Conservation (phyloP, 2,113 vertebrate genomes). For the Toxostoma redivivum region DNA sequence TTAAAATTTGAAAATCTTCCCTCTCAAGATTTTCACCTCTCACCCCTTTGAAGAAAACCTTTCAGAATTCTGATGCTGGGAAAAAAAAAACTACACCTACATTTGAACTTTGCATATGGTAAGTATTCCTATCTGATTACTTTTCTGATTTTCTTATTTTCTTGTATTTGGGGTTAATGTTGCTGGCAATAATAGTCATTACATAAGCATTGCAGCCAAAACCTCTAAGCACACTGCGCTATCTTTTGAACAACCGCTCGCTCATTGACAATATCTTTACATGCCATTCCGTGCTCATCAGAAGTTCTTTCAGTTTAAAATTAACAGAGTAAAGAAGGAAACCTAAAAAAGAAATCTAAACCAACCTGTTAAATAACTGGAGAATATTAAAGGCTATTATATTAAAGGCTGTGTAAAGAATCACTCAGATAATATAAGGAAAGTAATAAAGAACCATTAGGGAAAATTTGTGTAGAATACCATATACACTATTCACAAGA, state of each 20-base stretch:
- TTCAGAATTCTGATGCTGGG: background rate
- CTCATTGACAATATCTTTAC: background rate
- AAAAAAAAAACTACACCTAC: background rate
- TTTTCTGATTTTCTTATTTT: conserved; percentile 24
- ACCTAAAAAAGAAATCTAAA: background rate
- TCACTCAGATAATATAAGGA: background rate
- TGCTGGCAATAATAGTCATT: background rate
- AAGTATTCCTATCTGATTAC: background rate
- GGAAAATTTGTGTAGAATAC: background rate
- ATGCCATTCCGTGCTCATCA: background rate
- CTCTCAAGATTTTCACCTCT: background rate
- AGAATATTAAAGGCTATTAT: background rate
- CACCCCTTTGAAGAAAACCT: background rate
- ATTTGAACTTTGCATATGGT: background rate
- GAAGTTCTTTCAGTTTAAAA: background rate
- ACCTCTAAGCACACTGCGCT: background rate
- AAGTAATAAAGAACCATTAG: background rate
- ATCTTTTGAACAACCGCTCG: background rate
- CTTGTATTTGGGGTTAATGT: background rate
- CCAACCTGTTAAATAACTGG: background rate
- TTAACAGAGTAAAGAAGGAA: background rate
- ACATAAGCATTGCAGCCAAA: background rate
- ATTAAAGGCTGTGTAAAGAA: background rate
- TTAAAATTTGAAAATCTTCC: background rate
- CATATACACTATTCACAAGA: background rate